Evolutionary conservation across 2,113 vertebrate genomes (phyloP).

Genomic region (Rhabdornis inornatus): DNA sequence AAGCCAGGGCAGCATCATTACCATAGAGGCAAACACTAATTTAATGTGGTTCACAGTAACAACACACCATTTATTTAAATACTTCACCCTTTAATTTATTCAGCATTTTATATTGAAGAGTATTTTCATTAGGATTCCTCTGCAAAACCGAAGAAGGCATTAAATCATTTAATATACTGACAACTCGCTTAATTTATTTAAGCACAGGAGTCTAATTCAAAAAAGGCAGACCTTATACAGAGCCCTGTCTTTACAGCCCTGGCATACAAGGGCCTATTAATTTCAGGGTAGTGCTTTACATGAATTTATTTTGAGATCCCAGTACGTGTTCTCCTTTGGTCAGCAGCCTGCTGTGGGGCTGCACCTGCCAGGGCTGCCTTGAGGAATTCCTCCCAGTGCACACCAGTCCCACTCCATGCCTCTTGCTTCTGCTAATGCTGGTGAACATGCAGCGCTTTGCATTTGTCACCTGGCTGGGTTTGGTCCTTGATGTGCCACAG

Average conservation of each 20-base stretch:
- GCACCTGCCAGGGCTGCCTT: background rate
- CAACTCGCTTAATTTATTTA: slow-evolving; percentile 58
- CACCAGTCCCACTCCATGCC: background rate
- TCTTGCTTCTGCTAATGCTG: background rate
- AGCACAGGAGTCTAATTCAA: slow-evolving; percentile 40
- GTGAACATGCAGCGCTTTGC: background rate
- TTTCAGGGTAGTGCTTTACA: background rate
- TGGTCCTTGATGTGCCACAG: background rate
- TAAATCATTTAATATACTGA: slow-evolving; percentile 61
- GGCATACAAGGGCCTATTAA: background rate
- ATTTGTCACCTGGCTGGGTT: background rate
- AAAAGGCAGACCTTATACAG: slow-evolving; percentile 17
- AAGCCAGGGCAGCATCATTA: slow-evolving; percentile 20
- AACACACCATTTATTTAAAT: slow-evolving; percentile 42
- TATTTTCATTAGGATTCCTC: slow-evolving; percentile 59
- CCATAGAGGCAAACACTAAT: slow-evolving; percentile 23
- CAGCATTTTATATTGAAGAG: slow-evolving; percentile 37
- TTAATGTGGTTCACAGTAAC: slow-evolving; percentile 29
- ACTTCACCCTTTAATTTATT: slow-evolving; percentile 58
- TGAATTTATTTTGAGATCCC: background rate
- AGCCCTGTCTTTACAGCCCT: background rate
- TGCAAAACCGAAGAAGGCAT: slow-evolving; percentile 37
- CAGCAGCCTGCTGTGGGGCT: background rate
- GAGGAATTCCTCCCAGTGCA: background rate
- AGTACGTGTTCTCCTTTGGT: background rate